These are phyloP conservation scores for Entomobrya multifasciata DNA, from an alignment of 2,888 invertebrate species.

Conservation along the genomic window DNA sequence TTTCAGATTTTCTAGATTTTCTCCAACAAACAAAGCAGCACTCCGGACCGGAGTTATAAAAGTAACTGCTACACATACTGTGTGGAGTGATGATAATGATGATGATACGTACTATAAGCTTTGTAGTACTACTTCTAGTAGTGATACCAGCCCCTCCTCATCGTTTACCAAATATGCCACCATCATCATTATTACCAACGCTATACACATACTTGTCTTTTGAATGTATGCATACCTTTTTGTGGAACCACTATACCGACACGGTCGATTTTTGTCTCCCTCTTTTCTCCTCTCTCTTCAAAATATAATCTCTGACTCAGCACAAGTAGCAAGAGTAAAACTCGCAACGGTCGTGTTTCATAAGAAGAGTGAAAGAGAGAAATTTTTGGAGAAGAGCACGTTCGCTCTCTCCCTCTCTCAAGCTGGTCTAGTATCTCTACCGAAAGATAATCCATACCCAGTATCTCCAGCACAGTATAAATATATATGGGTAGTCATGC, in stretches of 20 bases:
- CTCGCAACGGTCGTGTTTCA: conserved; percentile 52
- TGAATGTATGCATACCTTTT: no score
- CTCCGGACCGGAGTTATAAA: background rate
- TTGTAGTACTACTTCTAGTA: background rate
- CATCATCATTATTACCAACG: background rate
- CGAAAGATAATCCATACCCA: no score
- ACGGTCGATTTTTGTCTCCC: conserved; percentile 73
- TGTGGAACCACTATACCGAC: conserved; percentile 22
- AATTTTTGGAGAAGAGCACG: conserved; percentile 45
- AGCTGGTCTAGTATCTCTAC: no score
- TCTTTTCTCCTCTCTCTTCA: conserved; percentile 65
- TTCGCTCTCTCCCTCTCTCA: conserved; percentile 32
- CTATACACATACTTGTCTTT: background rate
- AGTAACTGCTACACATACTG: background rate
- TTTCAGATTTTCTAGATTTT: conserved; percentile 37
- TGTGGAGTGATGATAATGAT: conserved; percentile 42
- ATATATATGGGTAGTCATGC: background rate
- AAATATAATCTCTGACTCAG: conserved; percentile 73
- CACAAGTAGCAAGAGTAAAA: conserved; percentile 41
- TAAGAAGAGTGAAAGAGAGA: conserved; percentile 21
- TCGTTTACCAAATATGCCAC: conserved; percentile 50
- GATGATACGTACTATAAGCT: conserved; percentile 15
- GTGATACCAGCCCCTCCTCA: conserved; percentile 67
- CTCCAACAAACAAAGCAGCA: background rate
- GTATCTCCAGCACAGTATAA: conserved; percentile 14